These are phyloP conservation scores for Panthera uncia DNA, from an alignment of 2,113 vertebrate species.

Conservation along the genomic window DNA sequence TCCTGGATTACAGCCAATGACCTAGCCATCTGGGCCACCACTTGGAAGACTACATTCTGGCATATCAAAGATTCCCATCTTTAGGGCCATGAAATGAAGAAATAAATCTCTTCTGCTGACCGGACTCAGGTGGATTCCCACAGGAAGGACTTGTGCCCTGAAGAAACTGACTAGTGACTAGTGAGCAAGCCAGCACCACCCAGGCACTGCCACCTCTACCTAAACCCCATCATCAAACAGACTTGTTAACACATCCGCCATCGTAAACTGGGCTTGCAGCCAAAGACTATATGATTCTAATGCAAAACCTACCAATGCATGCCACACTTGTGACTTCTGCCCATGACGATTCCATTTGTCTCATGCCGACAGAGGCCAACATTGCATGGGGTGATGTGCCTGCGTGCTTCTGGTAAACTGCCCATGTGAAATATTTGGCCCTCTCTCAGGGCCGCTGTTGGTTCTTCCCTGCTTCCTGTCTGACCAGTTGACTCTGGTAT, in stretches of 20 bases:
- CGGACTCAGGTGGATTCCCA: not conserved
- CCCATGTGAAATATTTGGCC: not conserved
- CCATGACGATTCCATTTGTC: not conserved
- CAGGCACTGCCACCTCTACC: not conserved
- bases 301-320: not conserved
- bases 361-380: not conserved
- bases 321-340: not conserved
- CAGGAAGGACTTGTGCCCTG: not conserved
- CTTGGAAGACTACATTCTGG: not conserved
- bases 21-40: not conserved
- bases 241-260: not conserved
- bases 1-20: not conserved
- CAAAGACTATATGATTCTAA: not conserved
- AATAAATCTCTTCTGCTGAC: not conserved
- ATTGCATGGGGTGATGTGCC: accelerated
- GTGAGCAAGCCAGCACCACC: not conserved
- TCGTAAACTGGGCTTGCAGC: not conserved
- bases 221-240: not conserved
- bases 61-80: not conserved
- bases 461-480: not conserved
- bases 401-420: not conserved
- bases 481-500: not conserved
- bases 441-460: not conserved
- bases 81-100: not conserved
- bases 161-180: not conserved